A percentile compares a stretch with the other conserved stretches of the same genome.
Conservation (phyloP, 2,113 vertebrate species). For the Tricholaema leucomelas region DNA sequence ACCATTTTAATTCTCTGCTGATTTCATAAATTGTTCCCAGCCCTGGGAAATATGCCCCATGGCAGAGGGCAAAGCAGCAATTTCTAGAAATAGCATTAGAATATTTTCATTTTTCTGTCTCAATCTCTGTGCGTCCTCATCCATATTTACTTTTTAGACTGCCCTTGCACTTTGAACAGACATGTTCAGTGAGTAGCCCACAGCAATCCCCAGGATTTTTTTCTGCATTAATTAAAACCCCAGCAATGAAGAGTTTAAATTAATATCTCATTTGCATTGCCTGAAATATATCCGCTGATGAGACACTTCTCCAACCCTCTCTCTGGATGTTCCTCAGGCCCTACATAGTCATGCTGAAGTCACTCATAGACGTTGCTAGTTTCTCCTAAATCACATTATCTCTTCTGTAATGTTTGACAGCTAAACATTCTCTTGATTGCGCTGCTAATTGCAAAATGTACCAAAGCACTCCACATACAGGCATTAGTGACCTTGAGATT, state of each 20-base stretch:
- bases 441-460: background rate
- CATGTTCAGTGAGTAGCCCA: constrained; percentile 48
- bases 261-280: constrained; percentile 55
- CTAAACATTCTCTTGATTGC: background rate
- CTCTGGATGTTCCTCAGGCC: background rate
- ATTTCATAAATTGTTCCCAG: background rate
- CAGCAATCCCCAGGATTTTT: constrained; percentile 57
- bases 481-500: background rate
- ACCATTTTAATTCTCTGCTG: background rate
- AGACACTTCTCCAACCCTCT: background rate
- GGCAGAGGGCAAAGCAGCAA: background rate
- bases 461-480: background rate
- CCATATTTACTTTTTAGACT: constrained; percentile 27
- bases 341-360: background rate
- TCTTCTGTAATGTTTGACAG: background rate
- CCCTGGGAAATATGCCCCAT: background rate
- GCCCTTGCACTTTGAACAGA: constrained; percentile 9
- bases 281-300: constrained; percentile 45
- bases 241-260: constrained; percentile 51
- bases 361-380: background rate
- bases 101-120: background rate
- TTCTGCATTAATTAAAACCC: constrained; percentile 54
- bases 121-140: background rate
- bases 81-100: background rate
- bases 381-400: background rate